phyloP scores from a whole-genome alignment of 2,888 invertebrate species.

The Hemistola chrysoprasaria region DNA sequence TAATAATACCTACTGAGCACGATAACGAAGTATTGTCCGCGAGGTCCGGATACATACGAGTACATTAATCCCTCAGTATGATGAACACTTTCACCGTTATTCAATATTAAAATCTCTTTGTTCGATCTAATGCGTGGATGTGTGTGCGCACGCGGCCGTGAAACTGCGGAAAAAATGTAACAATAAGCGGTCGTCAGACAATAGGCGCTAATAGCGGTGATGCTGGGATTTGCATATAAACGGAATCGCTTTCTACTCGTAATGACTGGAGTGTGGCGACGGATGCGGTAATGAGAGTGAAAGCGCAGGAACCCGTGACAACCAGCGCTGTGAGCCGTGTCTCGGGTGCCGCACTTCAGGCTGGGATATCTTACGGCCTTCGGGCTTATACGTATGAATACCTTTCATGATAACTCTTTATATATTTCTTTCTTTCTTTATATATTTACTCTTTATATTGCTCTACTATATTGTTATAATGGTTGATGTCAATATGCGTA shows the following conservation, averaged over 20 bases:
- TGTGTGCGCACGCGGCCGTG: conserved; percentile 15
- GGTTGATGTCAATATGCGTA: too few species aligned
- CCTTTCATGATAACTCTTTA: too few species aligned
- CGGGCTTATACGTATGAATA: too few species aligned
- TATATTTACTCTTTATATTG: too few species aligned
- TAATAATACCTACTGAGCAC: not conserved
- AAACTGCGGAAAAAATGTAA: conserved; percentile 40
- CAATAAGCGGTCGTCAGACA: conserved; percentile 43
- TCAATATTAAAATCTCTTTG: conserved; percentile 22
- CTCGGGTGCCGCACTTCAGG: conserved; percentile 4
- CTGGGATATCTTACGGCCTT: too few species aligned
- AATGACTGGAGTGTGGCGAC: conserved; percentile 34
- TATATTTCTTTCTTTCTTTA: too few species aligned
- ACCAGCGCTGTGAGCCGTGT: conserved; percentile 23
- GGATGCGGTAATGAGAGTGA: conserved; percentile 57
- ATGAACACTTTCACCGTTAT: conserved; percentile 27
- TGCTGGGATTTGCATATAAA: conserved; percentile 61
- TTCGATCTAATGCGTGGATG: conserved; percentile 10
- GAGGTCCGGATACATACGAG: conserved; percentile 5
- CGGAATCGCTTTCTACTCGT: conserved; percentile 72
- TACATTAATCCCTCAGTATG: conserved; percentile 11
- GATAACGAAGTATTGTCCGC: conserved; percentile 12
- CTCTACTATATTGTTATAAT: too few species aligned
- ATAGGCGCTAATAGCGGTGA: conserved; percentile 41
- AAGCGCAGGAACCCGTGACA: conserved; percentile 54